A percentile compares a stretch with the other conserved stretches of the same genome.
Evolutionary conservation across 2,797 vertebrate species (phyloP).

Genomic region (Poecile montanus): DNA sequence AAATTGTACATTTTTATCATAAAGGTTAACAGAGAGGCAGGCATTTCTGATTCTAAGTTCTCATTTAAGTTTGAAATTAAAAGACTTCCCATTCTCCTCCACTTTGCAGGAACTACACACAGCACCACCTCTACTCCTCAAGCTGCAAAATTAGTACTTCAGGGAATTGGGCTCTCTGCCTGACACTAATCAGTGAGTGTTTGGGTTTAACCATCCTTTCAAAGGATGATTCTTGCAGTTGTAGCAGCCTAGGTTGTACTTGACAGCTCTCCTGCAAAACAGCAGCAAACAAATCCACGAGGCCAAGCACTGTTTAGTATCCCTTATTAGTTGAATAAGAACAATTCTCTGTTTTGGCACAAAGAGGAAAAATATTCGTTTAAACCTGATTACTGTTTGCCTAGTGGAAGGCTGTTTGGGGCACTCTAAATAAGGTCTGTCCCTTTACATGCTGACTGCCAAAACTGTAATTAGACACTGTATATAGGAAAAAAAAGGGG

Average conservation of each 20-base stretch:
- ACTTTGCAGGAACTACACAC: background rate
- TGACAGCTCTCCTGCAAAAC: slow-evolving; percentile 12
- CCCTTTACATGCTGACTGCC: slow-evolving; percentile 3
- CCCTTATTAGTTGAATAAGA: background rate
- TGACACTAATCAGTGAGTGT: slow-evolving; percentile 36
- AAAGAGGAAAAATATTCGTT: slow-evolving; percentile 19
- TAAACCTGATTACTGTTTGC: background rate
- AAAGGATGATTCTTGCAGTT: slow-evolving; percentile 32
- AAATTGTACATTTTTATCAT: slow-evolving; percentile 11
- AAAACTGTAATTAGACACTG: slow-evolving; percentile 18
- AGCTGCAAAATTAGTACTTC: slow-evolving; percentile 53
- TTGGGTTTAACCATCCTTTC: slow-evolving; percentile 39
- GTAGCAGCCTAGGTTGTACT: background rate
- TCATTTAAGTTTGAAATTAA: slow-evolving; percentile 53
- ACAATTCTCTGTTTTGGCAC: slow-evolving; percentile 4
- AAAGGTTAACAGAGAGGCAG: slow-evolving; percentile 5
- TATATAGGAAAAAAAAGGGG: background rate
- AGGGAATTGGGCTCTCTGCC: slow-evolving; percentile 29
- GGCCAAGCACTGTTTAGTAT: background rate
- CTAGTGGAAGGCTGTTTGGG: background rate
- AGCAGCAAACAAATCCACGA: background rate
- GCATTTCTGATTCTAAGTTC: slow-evolving; percentile 10
- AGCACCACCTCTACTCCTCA: slow-evolving; percentile 16
- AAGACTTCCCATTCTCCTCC: background rate
- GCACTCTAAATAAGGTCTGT: slow-evolving; percentile 35